phyloP scores from a whole-genome alignment of 2,888 invertebrate species.

The Agrilus cyanescens region DNA sequence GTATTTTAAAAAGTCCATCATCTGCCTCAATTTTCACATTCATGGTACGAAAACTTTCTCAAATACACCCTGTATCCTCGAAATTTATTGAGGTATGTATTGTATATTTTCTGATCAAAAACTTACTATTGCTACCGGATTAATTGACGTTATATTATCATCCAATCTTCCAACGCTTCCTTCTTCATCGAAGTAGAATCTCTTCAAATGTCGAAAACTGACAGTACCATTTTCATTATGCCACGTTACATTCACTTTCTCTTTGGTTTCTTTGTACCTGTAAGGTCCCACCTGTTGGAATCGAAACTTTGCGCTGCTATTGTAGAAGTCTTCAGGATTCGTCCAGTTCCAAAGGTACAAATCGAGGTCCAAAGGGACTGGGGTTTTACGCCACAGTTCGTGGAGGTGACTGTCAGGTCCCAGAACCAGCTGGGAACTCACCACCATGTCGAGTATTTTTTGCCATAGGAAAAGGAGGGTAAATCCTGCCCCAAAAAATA shows the following conservation, averaged over 20 bases:
- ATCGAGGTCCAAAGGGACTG: constrained; percentile 51
- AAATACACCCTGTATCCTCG: too few relatives aligned
- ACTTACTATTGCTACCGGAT: constrained; percentile 68
- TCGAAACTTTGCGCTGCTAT: constrained; percentile 40
- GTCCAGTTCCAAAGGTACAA: constrained; percentile 73
- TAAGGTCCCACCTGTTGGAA: constrained; percentile 50
- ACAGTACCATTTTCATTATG: constrained; percentile 58
- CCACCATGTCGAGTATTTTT: constrained; percentile 11
- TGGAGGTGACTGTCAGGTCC: constrained; percentile 49
- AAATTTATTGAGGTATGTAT: too few relatives aligned
- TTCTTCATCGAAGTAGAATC: constrained; percentile 57
- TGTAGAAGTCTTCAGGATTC: constrained; percentile 53
- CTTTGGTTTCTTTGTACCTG: constrained; percentile 52
- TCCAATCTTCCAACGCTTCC: constrained; percentile 55
- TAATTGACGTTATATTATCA: constrained; percentile 61
- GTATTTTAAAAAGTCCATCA: too few relatives aligned
- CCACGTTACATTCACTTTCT: constrained; percentile 63
- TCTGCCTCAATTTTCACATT: too few relatives aligned
- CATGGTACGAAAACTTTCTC: too few relatives aligned
- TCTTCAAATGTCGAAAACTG: constrained; percentile 53
- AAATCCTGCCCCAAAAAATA: constrained; percentile 12
- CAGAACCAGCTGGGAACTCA: constrained; percentile 42
- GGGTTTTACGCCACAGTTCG: constrained; percentile 58
- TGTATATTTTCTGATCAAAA: too few relatives aligned
- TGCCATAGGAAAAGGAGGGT: constrained; percentile 14